Evolutionary conservation across 2,797 vertebrate species (phyloP).

Genomic region (Peromyscus nudipes): DNA sequence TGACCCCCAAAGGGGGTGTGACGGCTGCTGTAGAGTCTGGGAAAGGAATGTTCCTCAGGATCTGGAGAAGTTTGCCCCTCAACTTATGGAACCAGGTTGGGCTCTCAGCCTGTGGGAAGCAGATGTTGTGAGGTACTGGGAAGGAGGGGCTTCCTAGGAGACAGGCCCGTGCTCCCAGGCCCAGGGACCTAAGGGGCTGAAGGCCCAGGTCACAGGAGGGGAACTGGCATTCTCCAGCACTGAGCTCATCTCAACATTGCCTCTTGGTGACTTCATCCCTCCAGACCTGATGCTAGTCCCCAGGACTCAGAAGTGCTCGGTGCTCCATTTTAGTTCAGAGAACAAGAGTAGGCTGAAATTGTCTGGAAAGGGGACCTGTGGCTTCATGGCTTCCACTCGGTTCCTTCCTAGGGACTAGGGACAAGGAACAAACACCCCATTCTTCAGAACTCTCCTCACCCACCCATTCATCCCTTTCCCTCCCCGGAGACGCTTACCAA

Average conservation of each 20-base stretch:
- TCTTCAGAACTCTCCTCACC: not conserved
- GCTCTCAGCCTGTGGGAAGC: not conserved
- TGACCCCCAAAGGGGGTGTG: not conserved
- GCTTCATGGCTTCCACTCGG: not conserved
- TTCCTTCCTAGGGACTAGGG: not conserved
- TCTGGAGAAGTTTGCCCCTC: not conserved
- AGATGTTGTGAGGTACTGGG: not conserved
- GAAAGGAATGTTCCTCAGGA: not conserved
- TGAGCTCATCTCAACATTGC: too few species aligned
- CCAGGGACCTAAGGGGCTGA: not conserved
- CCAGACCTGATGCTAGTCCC: not conserved
- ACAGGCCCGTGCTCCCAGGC: not conserved
- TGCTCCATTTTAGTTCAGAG: not conserved
- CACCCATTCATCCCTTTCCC: too few species aligned
- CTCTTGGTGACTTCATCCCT: not conserved
- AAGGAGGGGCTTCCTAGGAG: not conserved
- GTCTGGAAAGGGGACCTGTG: accelerated
- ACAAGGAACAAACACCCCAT: too few species aligned
- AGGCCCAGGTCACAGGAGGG: not conserved
- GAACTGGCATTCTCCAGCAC: not conserved
- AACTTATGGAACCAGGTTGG: accelerated
- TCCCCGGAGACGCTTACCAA: accelerated
- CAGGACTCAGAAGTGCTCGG: not conserved
- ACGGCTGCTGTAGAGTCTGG: not conserved
- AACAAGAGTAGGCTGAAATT: not conserved